These are phyloP conservation scores for Ricordea florida DNA, from an alignment of 92 coral and sea anemone genomes.

Conservation along the genomic window DNA sequence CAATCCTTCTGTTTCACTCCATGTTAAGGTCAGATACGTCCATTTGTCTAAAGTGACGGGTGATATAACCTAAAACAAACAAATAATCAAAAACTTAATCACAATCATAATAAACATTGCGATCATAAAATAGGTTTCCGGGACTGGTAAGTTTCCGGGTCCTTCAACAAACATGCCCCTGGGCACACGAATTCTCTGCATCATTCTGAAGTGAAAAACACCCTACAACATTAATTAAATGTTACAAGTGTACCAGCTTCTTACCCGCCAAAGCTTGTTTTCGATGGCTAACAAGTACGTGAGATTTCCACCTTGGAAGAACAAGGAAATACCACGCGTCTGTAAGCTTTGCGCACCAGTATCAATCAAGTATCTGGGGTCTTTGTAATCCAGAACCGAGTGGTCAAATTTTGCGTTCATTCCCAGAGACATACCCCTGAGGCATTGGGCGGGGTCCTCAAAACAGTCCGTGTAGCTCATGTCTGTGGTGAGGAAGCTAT, in stretches of 20 bases:
- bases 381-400: conserved; percentile 36
- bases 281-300: conserved; percentile 72
- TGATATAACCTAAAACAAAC: conserved; percentile 55
- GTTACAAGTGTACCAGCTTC: neutral
- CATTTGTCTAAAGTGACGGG: conserved; percentile 60
- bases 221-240: too few relatives aligned
- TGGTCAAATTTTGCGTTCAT: conserved; percentile 62
- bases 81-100: neutral
- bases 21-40: conserved; percentile 75
- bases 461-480: conserved; percentile 76
- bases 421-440: conserved; percentile 82
- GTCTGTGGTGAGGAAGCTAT: conserved; percentile 78
- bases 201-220: too few relatives aligned
- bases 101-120: too few relatives aligned
- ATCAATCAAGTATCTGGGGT: conserved; percentile 82
- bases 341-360: conserved; percentile 89
- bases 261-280: conserved; percentile 85
- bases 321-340: conserved; percentile 82
- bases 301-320: conserved; percentile 62
- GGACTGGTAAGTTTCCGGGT: too few relatives aligned
- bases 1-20: conserved; percentile 85
- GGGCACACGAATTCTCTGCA: too few relatives aligned
- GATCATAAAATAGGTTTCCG: too few relatives aligned
- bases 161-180: too few relatives aligned
- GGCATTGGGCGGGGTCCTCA: conserved; percentile 68